Percentiles rank a stretch among this genome's conserved stretches.
These are phyloP conservation scores for Cyprinella venusta DNA, from an alignment of 2,797 vertebrate genomes.

Conservation along the genomic window DNA sequence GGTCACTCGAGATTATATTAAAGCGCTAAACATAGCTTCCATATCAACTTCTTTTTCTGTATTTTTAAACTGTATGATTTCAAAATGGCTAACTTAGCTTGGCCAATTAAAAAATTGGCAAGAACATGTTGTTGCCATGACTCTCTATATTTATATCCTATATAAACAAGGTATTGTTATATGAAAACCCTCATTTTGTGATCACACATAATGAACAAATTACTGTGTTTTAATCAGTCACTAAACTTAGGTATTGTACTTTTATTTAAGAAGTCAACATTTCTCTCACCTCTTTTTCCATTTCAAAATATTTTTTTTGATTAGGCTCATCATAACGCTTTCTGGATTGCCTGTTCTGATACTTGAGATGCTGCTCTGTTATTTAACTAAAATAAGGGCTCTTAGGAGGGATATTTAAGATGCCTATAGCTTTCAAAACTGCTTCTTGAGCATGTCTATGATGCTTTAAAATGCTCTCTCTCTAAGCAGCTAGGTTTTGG, in stretches of 20 bases:
- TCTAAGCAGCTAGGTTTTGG: conserved; percentile 12
- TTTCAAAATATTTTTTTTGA: not conserved
- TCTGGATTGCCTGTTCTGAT: not conserved
- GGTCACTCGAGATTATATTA: too few species aligned
- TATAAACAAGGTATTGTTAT: too few species aligned
- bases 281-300: not conserved
- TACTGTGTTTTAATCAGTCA: not conserved
- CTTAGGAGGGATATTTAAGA: not conserved
- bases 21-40: too few species aligned
- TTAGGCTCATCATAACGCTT: not conserved
- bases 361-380: not conserved
- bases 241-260: not conserved
- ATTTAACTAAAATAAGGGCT: not conserved
- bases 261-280: not conserved
- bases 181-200: too few species aligned
- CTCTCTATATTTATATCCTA: too few species aligned
- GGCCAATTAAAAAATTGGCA: too few species aligned
- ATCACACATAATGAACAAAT: too few species aligned
- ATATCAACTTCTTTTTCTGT: too few species aligned
- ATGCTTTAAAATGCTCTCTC: conserved; percentile 8
- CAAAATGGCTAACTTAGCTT: too few species aligned
- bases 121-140: too few species aligned
- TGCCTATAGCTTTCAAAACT: not conserved
- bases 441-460: not conserved
- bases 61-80: too few species aligned